Evolutionary conservation across 2,113 vertebrate species (phyloP), one percentile per base, ranked within the genome.

Genomic region (Laterallus jamaicensis): DNA sequence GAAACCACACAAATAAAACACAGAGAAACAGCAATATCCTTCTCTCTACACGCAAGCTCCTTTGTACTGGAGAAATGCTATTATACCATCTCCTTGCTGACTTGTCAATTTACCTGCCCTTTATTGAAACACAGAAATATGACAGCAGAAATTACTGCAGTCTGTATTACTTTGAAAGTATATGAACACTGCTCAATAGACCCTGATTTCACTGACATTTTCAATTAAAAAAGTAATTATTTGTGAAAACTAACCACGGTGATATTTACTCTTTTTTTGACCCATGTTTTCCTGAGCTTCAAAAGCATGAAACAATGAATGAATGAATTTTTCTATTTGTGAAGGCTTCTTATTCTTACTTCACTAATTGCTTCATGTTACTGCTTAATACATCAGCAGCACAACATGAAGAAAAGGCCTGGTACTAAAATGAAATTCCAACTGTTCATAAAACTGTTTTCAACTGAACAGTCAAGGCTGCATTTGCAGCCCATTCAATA

Each of bases 81-180:
- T 88, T 78, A 78, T 56, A 60, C 29, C 4, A 1, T 66, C 26
- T 91, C 74, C 81, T 64, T 84, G 40, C 80, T 95, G 90, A 93
- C 79, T 94, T 93, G 76, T 90, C 92, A 88, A n/a, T 95, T 94
- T 94, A 95, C 75, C 69, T 91, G 76, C 31, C 47, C 44, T 95
- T 93, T 85, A 92, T 94, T 91, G 94, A 95, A 96, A 94, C 75
- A 86, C 22, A 90, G 92, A 88, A 25, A 35, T 18, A 76, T 63
- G 93, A 93, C 83, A 96, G 68, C 37, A 95, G 71, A 93, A 95
- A 97, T 90, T 71, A 93, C 10, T 86, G 70, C 54, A 74, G 37
- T 59, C 62, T 92, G 77, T 92, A 73, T 91, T 93, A 92, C 59
- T 75, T 92, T 82, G 76, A 29, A 78, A 75, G 19, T 95, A 31